Conservation (phyloP, 2,888 invertebrate species). For the Furcula furcula region DNA sequence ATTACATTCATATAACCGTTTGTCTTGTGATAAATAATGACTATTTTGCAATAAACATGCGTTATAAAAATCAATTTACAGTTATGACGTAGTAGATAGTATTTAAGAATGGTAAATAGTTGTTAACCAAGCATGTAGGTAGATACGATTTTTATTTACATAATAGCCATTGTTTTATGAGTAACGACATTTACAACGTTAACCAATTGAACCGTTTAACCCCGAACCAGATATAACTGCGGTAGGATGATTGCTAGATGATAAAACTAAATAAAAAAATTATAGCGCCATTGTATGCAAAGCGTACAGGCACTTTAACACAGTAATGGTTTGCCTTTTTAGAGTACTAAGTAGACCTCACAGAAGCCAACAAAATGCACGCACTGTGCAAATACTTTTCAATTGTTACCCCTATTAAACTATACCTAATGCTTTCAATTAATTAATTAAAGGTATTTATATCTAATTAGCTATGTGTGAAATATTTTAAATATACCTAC, state of each 20-base stretch:
- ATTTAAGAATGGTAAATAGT: no score
- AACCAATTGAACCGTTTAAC: conserved; percentile 4
- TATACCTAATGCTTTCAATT: background rate
- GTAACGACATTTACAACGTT: background rate
- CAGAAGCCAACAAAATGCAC: conserved; percentile 31
- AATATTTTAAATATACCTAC: conserved; percentile 16
- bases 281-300: conserved; percentile 72
- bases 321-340: conserved; percentile 57
- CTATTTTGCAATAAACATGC: no score
- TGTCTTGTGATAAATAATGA: no score
- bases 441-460: background rate
- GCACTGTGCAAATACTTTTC: background rate
- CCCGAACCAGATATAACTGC: conserved; percentile 19
- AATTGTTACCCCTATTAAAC: background rate
- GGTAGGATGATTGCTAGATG: conserved; percentile 36
- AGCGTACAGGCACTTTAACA: conserved; percentile 56
- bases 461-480: conserved; percentile 4
- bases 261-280: conserved; percentile 55
- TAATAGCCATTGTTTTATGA: background rate
- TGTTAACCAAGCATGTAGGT: no score
- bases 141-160: no score
- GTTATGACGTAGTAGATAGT: no score
- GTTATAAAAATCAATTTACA: no score
- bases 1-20: no score
- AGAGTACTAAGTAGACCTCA: conserved; percentile 73